These are phyloP conservation scores for Drosophila lowei DNA, from an alignment of 1,140 invertebrate genomes.

Conservation along the genomic window DNA sequence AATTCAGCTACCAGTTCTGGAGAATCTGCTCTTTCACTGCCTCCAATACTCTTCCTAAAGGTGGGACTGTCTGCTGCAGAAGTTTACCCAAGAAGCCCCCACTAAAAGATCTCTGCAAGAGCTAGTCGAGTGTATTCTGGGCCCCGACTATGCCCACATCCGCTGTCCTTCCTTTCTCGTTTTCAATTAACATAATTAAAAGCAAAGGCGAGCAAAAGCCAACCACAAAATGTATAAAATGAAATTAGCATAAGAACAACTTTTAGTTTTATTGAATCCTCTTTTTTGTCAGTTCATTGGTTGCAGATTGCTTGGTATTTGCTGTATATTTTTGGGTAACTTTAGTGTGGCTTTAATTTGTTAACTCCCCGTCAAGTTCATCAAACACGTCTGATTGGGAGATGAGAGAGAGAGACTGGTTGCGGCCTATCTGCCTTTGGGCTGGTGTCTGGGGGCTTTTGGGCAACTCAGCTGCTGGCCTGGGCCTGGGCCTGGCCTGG, in stretches of 20 bases:
- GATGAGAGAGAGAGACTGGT: constrained; percentile 31
- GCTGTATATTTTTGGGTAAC: constrained; percentile 23
- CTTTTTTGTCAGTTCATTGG: constrained; percentile 13
- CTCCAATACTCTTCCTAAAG: constrained; percentile 1
- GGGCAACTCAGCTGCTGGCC: constrained; percentile 23
- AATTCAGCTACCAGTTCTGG: constrained; percentile 11
- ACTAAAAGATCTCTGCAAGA: not conserved
- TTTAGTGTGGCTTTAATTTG: constrained; percentile 34
- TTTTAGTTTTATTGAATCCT: constrained; percentile 61
- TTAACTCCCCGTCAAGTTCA: constrained; percentile 73
- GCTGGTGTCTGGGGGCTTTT: constrained; percentile 42
- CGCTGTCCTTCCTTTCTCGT: constrained; percentile 45
- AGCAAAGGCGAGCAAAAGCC: constrained; percentile 67
- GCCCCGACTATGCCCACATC: constrained; percentile 9
- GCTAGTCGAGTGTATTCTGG: constrained; percentile 15
- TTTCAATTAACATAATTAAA: constrained; percentile 79
- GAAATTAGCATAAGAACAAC: constrained; percentile 74
- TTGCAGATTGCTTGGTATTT: constrained; percentile 4
- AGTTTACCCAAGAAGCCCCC: not conserved
- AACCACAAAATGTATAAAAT: constrained; percentile 43
- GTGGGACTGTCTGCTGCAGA: not conserved
- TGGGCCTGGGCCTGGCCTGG: constrained; percentile 1
- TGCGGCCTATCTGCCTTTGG: not conserved
- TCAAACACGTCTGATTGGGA: constrained; percentile 64
- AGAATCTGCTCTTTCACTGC: not conserved